Evolutionary conservation across 2,113 vertebrate genomes (phyloP), one percentile per base, ranked within the genome.

Genomic region (Cephalopholis sonnerati): DNA sequence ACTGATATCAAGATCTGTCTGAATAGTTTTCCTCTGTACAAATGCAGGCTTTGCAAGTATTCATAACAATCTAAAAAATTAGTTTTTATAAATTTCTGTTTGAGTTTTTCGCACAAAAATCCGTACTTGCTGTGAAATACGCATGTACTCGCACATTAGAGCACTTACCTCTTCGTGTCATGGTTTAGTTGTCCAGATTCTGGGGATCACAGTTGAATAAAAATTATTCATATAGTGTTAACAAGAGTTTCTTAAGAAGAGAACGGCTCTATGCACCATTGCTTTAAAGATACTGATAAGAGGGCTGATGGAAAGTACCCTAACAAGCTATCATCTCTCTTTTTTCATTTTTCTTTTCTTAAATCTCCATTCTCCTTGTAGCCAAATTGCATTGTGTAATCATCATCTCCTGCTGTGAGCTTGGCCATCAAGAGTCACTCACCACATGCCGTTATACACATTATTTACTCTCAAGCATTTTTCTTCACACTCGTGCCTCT

Each of bases 401-500:
- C 82, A 87, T 78, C 80, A 81, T 94, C 91, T 93, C 92, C 91
- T 84, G 90, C 89, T 91, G 92, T 62, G 89, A 86, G 82, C 85
- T 86, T 53, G 83, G 86, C 85, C 85, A 86, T 92, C 91, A 58
- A 92, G 85, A 93, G 91, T 81, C 89, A 84, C 91, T 93, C 91
- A 84, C 0, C 0, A 90, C 32, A 73, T 85, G 89, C 90, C 85
- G 86, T 94, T 93, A 94, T 92, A 93, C 93, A 95, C 90, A 92
- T 95, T 94, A 95, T 95, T 95, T 95, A 94, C 74, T 87, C 87
- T 91, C 81, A 9, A 50, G 72, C 70, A 44, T 88, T 66, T 78
- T 93, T 94, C 91, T 93, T 94, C 92, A 91, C 92, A 90, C 91
- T 91, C 87, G 4, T 64, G 44, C 70, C 82, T 87, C 74, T 54